Evolutionary conservation across 2,797 vertebrate species (phyloP).

Genomic region (Kryptopterus vitreolus): DNA sequence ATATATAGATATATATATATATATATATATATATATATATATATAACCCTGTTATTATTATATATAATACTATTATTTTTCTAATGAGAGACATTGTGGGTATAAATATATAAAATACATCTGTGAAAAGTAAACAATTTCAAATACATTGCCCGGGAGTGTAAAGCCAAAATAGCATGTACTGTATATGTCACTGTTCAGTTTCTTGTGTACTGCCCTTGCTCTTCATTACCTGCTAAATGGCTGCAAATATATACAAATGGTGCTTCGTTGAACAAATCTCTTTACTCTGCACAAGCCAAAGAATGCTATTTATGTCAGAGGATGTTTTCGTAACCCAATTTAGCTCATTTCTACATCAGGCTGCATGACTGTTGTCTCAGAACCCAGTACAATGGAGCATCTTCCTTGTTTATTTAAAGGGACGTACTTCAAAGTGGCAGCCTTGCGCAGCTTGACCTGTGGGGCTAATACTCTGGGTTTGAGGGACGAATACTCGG

Average conservation of each 20-base stretch:
- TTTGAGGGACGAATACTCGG: conserved; percentile 29
- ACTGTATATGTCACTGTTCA: neutral
- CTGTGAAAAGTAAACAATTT: too few species aligned
- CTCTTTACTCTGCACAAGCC: conserved; percentile 4
- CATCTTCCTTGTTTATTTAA: conserved; percentile 43
- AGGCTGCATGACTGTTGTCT: conserved; percentile 15
- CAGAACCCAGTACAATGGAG: neutral
- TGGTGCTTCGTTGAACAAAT: too few species aligned
- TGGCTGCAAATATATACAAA: conserved; percentile 5
- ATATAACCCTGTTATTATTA: too few species aligned
- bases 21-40: too few species aligned
- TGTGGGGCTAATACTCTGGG: conserved; percentile 44
- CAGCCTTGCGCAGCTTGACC: conserved; percentile 39
- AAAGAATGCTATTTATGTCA: conserved; percentile 15
- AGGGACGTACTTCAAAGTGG: conserved; percentile 32
- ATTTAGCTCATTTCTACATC: conserved; percentile 25
- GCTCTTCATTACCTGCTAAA: conserved; percentile 4
- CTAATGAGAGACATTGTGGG: neutral
- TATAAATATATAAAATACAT: too few species aligned
- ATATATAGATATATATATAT: too few species aligned
- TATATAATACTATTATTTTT: too few species aligned
- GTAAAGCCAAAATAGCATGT: neutral
- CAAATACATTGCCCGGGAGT: neutral
- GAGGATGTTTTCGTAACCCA: conserved; percentile 21
- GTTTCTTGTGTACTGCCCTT: neutral